Evolutionary conservation across 2,888 invertebrate species (phyloP).

Genomic region (Heliconius erato): DNA sequence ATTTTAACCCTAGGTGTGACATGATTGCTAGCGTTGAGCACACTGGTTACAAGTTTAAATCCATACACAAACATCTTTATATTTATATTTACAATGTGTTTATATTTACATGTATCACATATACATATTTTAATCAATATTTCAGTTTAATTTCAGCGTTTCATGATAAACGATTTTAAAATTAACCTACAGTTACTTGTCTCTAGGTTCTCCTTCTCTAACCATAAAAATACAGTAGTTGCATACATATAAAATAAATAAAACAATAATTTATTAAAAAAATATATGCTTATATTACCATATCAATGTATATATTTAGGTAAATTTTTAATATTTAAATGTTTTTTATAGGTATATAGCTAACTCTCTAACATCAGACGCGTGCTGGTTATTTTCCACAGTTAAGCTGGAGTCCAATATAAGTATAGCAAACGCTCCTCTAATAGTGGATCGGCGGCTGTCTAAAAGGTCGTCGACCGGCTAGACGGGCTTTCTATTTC

Average conservation of each 20-base stretch:
- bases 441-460: conserved; percentile 40
- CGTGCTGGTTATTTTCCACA: conserved; percentile 5
- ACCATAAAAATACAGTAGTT: background rate
- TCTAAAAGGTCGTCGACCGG: conserved; percentile 63
- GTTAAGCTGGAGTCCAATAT: background rate
- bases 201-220: background rate
- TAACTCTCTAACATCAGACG: background rate
- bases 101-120: no score
- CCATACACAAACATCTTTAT: background rate
- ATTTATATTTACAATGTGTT: background rate
- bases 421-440: conserved; percentile 20
- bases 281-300: no score
- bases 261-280: no score
- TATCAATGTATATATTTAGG: no score
- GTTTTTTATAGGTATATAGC: background rate
- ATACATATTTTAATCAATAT: no score
- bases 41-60: background rate
- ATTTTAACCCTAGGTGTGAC: background rate
- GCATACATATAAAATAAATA: background rate
- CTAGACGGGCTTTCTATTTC: conserved; percentile 74
- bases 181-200: background rate
- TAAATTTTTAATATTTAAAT: background rate
- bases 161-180: background rate
- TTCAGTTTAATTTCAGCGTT: no score
- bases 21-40: background rate